These are phyloP conservation scores for Addax nasomaculatus DNA, from an alignment of 2,113 vertebrate species.

Conservation along the genomic window DNA sequence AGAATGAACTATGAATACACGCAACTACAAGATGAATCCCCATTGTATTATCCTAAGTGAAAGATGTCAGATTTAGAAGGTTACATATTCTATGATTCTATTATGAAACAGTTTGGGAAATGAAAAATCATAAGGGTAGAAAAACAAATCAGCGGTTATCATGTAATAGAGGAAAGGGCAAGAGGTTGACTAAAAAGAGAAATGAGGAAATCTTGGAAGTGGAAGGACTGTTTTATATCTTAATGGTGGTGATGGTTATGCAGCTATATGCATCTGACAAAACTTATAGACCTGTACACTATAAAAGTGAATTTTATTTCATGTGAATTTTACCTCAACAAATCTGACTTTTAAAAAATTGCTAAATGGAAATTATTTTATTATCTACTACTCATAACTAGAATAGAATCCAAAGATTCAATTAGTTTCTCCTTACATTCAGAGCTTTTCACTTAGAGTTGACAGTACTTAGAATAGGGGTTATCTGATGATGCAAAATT, in stretches of 20 bases:
- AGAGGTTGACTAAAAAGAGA: not conserved
- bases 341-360: not conserved
- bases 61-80: not conserved
- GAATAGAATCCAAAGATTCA: not conserved
- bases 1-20: not conserved
- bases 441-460: not conserved
- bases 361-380: not conserved
- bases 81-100: not conserved
- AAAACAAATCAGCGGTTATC: not conserved
- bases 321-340: not conserved
- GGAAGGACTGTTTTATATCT: not conserved
- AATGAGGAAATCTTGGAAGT: not conserved
- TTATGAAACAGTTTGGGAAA: not conserved
- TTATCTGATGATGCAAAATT: not conserved
- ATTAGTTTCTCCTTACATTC: not conserved
- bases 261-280: not conserved
- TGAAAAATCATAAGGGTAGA: not conserved
- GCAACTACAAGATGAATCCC: not conserved
- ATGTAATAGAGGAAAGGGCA: not conserved
- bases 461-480: not conserved
- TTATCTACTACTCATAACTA: not conserved
- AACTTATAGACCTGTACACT: not conserved
- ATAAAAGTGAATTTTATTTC: not conserved
- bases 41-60: not conserved
- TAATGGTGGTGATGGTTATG: not conserved